These are phyloP conservation scores for Horisme vitalbata DNA, from an alignment of 2,888 invertebrate species.

Conservation along the genomic window DNA sequence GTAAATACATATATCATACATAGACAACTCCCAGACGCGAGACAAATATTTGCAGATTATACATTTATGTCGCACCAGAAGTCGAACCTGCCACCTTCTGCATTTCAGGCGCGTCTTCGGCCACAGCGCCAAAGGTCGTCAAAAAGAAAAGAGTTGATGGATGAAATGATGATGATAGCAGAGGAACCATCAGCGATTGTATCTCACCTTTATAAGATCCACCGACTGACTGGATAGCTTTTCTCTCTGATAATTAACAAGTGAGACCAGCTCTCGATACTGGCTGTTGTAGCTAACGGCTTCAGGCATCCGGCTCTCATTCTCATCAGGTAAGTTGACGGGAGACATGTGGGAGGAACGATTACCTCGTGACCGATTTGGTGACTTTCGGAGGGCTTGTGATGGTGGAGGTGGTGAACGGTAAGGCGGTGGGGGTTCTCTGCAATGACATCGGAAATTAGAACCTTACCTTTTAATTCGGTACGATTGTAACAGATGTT, in stretches of 20 bases:
- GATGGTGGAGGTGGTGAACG: slow-evolving; percentile 76
- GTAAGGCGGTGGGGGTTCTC: slow-evolving; percentile 79
- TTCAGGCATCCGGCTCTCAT: slow-evolving; percentile 72
- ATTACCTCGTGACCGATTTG: slow-evolving; percentile 55
- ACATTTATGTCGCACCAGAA: too few relatives aligned
- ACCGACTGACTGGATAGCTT: slow-evolving; percentile 94
- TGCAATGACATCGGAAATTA: slow-evolving; percentile 29
- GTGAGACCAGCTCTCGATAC: slow-evolving; percentile 91
- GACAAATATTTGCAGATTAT: too few relatives aligned
- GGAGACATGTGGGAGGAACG: slow-evolving; percentile 74
- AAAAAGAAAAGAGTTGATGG: neutral
- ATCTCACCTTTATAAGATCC: slow-evolving; percentile 92
- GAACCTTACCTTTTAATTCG: too few relatives aligned
- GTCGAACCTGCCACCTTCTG: too few relatives aligned
- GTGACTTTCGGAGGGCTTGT: slow-evolving; percentile 66
- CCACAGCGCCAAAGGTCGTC: too few relatives aligned
- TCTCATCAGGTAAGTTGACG: slow-evolving; percentile 61
- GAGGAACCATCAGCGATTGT: too few relatives aligned
- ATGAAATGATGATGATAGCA: neutral
- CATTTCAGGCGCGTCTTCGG: too few relatives aligned
- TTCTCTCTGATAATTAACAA: slow-evolving; percentile 96
- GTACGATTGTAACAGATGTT: too few relatives aligned
- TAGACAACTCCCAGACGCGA: too few relatives aligned
- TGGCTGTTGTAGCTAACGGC: slow-evolving; percentile 88
- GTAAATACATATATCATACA: too few relatives aligned